Evolutionary conservation across 92 coral and sea anemone genomes (phyloP).

Genomic region (Pocillopora meandrina): DNA sequence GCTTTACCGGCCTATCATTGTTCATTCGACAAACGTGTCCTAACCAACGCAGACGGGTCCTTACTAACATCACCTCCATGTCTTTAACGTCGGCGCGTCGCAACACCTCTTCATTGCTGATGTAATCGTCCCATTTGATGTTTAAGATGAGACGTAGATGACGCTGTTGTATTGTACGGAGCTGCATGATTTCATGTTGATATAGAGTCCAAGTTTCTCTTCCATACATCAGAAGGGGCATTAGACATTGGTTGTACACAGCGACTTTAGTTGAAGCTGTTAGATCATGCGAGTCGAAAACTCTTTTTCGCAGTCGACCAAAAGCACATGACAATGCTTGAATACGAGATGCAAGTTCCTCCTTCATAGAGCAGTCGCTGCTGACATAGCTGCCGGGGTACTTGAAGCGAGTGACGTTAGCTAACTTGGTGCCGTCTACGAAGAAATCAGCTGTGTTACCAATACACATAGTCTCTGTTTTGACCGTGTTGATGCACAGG

Average conservation of each 20-base stretch:
- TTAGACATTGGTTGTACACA: conserved; percentile 38
- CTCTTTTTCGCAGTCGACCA: conserved; percentile 36
- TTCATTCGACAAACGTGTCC: conserved; percentile 42
- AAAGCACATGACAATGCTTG: conserved; percentile 38
- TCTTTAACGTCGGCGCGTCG: conserved; percentile 21
- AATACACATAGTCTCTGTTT: conserved; percentile 48
- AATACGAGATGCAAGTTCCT: conserved; percentile 22
- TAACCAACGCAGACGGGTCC: conserved; percentile 43
- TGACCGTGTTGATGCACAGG: conserved; percentile 23
- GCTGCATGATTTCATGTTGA: background rate
- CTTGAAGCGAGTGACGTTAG: conserved; percentile 31
- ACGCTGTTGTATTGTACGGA: conserved; percentile 24
- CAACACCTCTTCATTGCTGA: conserved; percentile 34
- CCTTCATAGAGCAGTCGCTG: conserved; percentile 27
- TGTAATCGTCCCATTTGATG: conserved; percentile 34
- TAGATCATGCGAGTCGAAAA: conserved; percentile 33
- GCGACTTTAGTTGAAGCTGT: conserved; percentile 19
- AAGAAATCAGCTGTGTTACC: conserved; percentile 35
- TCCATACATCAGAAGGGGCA: conserved; percentile 17
- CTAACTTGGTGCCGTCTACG: conserved; percentile 2
- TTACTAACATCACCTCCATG: conserved; percentile 32
- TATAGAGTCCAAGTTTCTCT: conserved; percentile 49
- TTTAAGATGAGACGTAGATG: conserved; percentile 19
- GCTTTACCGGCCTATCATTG: conserved; percentile 40
- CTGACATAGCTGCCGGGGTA: conserved; percentile 45